phyloP scores from a whole-genome alignment of 2,113 vertebrate genomes.

The Ceyx cyanopectus region DNA sequence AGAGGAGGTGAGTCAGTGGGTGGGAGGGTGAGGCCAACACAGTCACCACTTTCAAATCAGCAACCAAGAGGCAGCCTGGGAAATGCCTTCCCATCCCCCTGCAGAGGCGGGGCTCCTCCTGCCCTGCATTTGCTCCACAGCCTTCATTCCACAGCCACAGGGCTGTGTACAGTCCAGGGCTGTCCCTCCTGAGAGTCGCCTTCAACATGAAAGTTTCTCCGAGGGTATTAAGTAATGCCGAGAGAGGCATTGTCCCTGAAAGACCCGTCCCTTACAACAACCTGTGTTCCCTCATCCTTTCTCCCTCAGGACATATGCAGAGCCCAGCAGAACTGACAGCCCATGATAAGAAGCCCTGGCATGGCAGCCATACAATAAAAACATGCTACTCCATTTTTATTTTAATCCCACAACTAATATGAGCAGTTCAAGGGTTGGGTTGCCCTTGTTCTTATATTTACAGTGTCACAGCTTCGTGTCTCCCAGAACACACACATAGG shows the following conservation, averaged over 20 bases:
- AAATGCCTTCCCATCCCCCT: background rate
- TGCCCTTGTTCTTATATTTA: background rate
- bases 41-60: background rate
- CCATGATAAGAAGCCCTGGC: background rate
- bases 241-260: background rate
- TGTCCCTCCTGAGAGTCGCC: background rate
- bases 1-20: rapidly evolving
- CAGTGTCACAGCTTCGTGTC: background rate
- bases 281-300: background rate
- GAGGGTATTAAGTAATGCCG: background rate
- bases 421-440: rapidly evolving
- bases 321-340: background rate
- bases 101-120: background rate
- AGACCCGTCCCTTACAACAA: background rate
- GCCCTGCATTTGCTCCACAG: rapidly evolving
- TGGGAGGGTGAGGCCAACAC: background rate
- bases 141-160: background rate
- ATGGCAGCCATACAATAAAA: background rate
- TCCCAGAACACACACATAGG: rapidly evolving
- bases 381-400: background rate
- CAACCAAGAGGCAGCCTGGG: background rate
- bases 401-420: background rate
- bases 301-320: rapidly evolving
- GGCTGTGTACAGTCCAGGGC: rapidly evolving
- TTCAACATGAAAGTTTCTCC: rapidly evolving